A percentile compares a stretch with the other conserved stretches of the same genome.
Evolutionary conservation across 2,113 vertebrate genomes (phyloP).

Genomic region (Tretioscincus oriximinensis): DNA sequence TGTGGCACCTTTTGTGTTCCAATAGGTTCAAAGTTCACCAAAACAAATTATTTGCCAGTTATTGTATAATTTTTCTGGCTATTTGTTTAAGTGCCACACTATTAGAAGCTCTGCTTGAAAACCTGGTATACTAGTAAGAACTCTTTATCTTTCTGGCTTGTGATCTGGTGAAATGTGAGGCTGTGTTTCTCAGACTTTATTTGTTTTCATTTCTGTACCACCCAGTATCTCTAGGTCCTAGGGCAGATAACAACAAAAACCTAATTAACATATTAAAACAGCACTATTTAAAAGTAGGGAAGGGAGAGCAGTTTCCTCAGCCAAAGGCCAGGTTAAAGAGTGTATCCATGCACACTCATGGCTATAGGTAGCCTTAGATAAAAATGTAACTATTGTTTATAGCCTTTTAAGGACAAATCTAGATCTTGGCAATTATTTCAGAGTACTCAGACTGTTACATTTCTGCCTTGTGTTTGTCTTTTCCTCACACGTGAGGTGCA

Average conservation of each 20-base stretch:
- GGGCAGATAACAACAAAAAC: no score
- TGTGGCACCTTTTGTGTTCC: not conserved
- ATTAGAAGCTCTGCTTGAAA: not conserved
- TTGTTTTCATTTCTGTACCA: no score
- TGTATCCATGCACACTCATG: rapidly evolving
- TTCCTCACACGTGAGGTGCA: not conserved
- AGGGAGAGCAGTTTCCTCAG: no score
- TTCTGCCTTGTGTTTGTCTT: not conserved
- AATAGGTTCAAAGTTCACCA: not conserved
- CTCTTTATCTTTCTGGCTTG: not conserved
- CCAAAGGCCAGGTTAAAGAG: no score
- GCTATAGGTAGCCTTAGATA: not conserved
- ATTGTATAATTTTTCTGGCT: slow-evolving; percentile 10
- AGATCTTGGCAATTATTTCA: not conserved
- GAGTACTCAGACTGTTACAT: not conserved
- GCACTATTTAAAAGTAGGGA: no score
- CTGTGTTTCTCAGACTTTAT: not conserved
- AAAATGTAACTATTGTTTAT: not conserved
- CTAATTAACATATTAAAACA: no score
- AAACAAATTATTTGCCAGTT: not conserved
- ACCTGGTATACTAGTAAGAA: slow-evolving; percentile 1
- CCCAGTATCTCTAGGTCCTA: no score
- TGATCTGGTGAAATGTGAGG: rapidly evolving
- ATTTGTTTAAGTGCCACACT: not conserved
- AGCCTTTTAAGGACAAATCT: not conserved